Evolutionary conservation across 2,797 vertebrate species (phyloP).

Genomic region (Pelobates cultripes): DNA sequence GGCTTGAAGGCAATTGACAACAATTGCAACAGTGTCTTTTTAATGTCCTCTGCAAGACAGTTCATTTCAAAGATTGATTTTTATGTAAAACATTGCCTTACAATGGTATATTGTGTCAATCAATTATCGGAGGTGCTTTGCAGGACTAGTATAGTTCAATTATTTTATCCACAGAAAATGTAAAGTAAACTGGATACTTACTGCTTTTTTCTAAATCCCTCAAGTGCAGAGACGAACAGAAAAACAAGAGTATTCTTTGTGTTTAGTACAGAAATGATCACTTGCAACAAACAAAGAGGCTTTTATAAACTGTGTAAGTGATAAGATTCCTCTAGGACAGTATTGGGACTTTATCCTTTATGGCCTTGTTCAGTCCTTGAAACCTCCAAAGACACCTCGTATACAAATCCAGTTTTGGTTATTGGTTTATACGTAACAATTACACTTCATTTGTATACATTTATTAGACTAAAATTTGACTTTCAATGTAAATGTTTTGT

Average conservation of each 20-base stretch:
- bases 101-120: constrained; percentile 50
- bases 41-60: constrained; percentile 33
- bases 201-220: constrained; percentile 34
- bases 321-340: constrained; percentile 49
- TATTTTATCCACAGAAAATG: constrained; percentile 28
- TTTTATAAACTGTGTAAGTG: constrained; percentile 39
- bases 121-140: constrained; percentile 47
- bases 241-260: constrained; percentile 49
- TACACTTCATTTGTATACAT: neutral
- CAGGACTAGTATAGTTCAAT: constrained; percentile 35
- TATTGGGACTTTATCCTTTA: constrained; percentile 51
- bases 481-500: too few relatives aligned
- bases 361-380: constrained; percentile 54
- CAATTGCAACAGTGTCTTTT: constrained; percentile 25
- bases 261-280: constrained; percentile 37
- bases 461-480: neutral
- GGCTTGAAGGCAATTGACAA: constrained; percentile 29
- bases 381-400: constrained; percentile 13
- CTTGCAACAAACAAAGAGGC: constrained; percentile 45
- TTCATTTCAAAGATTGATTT: constrained; percentile 48
- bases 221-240: constrained; percentile 31
- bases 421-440: constrained; percentile 3
- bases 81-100: constrained; percentile 45
- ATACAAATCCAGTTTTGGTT: constrained; percentile 5
- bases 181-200: constrained; percentile 42